Percentiles rank a stretch among this genome's conserved stretches.
Evolutionary conservation across 2,888 invertebrate genomes (phyloP).

Genomic region (Tenthredo livida): DNA sequence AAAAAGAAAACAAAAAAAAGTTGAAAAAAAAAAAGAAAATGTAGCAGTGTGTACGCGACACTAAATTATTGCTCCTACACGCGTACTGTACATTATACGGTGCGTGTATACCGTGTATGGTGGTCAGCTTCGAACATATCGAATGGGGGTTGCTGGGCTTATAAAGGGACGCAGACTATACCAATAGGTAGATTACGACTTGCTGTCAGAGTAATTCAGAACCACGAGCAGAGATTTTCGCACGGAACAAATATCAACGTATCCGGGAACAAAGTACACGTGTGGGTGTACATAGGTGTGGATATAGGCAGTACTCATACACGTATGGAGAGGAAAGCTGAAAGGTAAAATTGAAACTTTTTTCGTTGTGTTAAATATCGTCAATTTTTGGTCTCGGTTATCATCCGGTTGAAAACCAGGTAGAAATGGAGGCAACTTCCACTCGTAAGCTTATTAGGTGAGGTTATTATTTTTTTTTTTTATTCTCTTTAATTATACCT

Average conservation of each 20-base stretch:
- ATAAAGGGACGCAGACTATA: slow-evolving; percentile 35
- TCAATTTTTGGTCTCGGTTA: slow-evolving; percentile 1
- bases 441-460: slow-evolving; percentile 39
- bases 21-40: neutral
- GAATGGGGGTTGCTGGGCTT: slow-evolving; percentile 22
- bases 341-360: neutral
- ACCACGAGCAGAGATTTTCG: slow-evolving; percentile 24
- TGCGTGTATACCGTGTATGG: slow-evolving; percentile 1
- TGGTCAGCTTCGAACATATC: slow-evolving; percentile 31
- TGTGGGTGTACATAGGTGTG: neutral
- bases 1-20: neutral
- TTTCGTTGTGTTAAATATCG: neutral
- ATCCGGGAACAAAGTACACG: slow-evolving; percentile 9
- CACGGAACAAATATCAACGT: slow-evolving; percentile 28
- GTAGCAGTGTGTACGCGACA: neutral
- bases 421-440: neutral
- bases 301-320: neutral
- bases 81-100: slow-evolving; percentile 23
- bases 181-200: slow-evolving; percentile 42
- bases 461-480: slow-evolving; percentile 42
- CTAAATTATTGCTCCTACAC: slow-evolving; percentile 34
- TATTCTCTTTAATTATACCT: slow-evolving; percentile 54
- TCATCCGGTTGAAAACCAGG: neutral
- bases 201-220: slow-evolving; percentile 20
- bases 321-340: slow-evolving; percentile 22